phyloP scores from a whole-genome alignment of 2,888 invertebrate species.

The Muscina levida region DNA sequence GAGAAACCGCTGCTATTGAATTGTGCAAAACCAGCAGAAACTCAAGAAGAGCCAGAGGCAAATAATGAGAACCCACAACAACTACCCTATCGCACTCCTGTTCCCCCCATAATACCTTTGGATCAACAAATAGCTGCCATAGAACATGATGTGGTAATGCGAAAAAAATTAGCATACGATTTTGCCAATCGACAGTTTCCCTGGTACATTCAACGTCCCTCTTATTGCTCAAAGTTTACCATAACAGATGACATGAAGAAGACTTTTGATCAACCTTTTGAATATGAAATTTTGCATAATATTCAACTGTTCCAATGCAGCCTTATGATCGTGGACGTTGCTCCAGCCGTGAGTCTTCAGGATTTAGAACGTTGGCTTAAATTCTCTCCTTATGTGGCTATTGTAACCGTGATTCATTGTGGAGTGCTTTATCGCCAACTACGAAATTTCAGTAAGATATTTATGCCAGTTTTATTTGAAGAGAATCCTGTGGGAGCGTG shows the following conservation, averaged over 20 bases:
- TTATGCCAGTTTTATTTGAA: conserved; percentile 68
- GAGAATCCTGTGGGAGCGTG: conserved; percentile 69
- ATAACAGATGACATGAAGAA: conserved; percentile 64
- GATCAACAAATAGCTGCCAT: conserved; percentile 61
- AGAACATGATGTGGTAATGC: conserved; percentile 59
- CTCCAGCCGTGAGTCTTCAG: conserved; percentile 65
- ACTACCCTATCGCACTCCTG: conserved; percentile 26
- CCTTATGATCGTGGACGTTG: conserved; percentile 73
- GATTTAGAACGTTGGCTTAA: conserved; percentile 73
- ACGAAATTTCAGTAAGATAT: conserved; percentile 63
- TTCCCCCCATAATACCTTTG: conserved; percentile 64
- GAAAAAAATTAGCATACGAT: conserved; percentile 70
- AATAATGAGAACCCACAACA: conserved; percentile 6
- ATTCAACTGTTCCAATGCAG: conserved; percentile 70
- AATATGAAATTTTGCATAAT: conserved; percentile 67
- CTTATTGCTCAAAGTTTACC: conserved; percentile 63
- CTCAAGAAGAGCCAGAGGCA: not conserved
- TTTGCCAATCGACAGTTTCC: conserved; percentile 72
- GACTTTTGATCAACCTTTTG: conserved; percentile 67
- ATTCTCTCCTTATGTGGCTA: conserved; percentile 70
- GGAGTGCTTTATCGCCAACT: conserved; percentile 68
- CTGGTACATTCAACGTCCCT: conserved; percentile 69
- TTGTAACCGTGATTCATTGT: conserved; percentile 72
- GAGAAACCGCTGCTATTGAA: conserved; percentile 66
- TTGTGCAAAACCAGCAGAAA: conserved; percentile 34